Evolutionary conservation across 1,140 invertebrate genomes (phyloP).

Genomic region (silkworm (Bombyx mori)): ASM3026992v2 NC_085123.1:13173001-13173500

Average conservation of each 20-base stretch:
- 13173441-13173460: slow-evolving; percentile 2
- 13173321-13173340: neutral
- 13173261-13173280: slow-evolving; percentile 33
- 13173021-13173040: slow-evolving; percentile 63
- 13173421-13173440: slow-evolving; percentile 35
- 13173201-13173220: slow-evolving; percentile 29
- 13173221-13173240: slow-evolving; percentile 51
- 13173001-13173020: slow-evolving; percentile 42
- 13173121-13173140: slow-evolving; percentile 32
- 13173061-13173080: slow-evolving; percentile 60
- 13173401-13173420: slow-evolving; percentile 50
- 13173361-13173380: slow-evolving; percentile 5
- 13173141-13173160: slow-evolving; percentile 23
- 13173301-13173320: neutral
- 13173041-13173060: slow-evolving; percentile 65
- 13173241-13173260: slow-evolving; percentile 60
- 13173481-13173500: too few species aligned
- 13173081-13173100: slow-evolving; percentile 52
- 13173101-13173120: slow-evolving; percentile 44
- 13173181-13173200: slow-evolving; percentile 38
- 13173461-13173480: neutral
- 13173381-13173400: slow-evolving; percentile 29
- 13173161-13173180: slow-evolving; percentile 30
- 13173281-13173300: too few species aligned
- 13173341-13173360: neutral